Evolutionary conservation across 2,888 invertebrate species (phyloP).

Genomic region (Maniola hyperantus): DNA sequence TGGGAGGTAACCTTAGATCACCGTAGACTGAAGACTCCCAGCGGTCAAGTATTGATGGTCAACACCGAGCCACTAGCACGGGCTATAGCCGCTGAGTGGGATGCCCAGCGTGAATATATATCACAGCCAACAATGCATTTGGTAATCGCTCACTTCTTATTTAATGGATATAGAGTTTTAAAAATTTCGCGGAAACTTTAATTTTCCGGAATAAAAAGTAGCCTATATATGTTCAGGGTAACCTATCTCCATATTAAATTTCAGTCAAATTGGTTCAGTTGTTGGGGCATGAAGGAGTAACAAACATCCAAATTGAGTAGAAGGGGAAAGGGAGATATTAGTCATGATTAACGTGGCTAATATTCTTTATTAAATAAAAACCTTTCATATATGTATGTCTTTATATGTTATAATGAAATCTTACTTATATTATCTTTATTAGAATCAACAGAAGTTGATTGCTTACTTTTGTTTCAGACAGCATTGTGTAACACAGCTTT

Average conservation of each 20-base stretch:
- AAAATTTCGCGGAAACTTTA: too few species aligned
- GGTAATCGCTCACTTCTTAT: conserved; percentile 73
- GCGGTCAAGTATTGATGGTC: conserved; percentile 89
- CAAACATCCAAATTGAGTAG: too few species aligned
- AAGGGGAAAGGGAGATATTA: too few species aligned
- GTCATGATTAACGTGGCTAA: too few species aligned
- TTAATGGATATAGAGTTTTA: not conserved
- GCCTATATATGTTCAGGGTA: too few species aligned
- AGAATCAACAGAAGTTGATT: not conserved
- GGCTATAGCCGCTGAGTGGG: conserved; percentile 97
- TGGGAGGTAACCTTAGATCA: conserved; percentile 95
- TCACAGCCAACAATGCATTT: conserved; percentile 93
- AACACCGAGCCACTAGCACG: conserved; percentile 94
- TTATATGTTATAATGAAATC: too few species aligned
- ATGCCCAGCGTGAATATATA: conserved; percentile 90
- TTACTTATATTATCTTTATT: not conserved
- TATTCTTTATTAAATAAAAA: too few species aligned
- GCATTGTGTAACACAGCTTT: conserved; percentile 94
- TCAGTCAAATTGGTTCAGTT: too few species aligned
- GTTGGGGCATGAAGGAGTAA: too few species aligned
- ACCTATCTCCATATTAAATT: too few species aligned
- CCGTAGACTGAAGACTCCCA: conserved; percentile 94
- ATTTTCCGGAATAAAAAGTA: too few species aligned
- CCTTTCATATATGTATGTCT: too few species aligned
- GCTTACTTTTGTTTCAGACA: conserved; percentile 79